Conservation (phyloP, 2,888 invertebrate species). For the Sesia apiformis region DNA sequence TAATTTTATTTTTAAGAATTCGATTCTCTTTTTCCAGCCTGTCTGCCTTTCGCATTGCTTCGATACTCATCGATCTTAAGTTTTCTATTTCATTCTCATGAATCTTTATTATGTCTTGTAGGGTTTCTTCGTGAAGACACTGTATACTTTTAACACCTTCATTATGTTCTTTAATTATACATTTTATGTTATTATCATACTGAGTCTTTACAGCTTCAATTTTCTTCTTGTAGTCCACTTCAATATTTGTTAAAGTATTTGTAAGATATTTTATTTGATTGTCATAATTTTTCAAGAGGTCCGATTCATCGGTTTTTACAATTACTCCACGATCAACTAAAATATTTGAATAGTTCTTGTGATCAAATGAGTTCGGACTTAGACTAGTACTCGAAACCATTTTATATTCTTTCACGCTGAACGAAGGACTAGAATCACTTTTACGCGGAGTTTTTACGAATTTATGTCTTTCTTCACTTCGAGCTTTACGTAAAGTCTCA, state of each 20-base stretch:
- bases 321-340: slow-evolving; percentile 5
- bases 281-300: slow-evolving; percentile 36
- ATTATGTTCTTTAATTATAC: slow-evolving; percentile 67
- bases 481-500: slow-evolving; percentile 20
- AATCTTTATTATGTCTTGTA: slow-evolving; percentile 56
- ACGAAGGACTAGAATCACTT: slow-evolving; percentile 14
- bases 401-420: background rate
- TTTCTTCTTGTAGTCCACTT: slow-evolving; percentile 53
- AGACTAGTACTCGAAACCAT: slow-evolving; percentile 7
- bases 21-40: slow-evolving; percentile 53
- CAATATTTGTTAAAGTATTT: slow-evolving; percentile 38
- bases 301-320: slow-evolving; percentile 19
- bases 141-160: slow-evolving; percentile 72
- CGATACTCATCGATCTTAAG: slow-evolving; percentile 57
- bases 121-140: slow-evolving; percentile 64
- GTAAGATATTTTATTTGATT: slow-evolving; percentile 37
- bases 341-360: slow-evolving; percentile 8
- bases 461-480: slow-evolving; percentile 28
- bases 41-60: slow-evolving; percentile 57
- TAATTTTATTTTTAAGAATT: slow-evolving; percentile 31
- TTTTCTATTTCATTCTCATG: slow-evolving; percentile 71
- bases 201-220: slow-evolving; percentile 64
- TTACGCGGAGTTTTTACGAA: slow-evolving; percentile 8
- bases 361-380: slow-evolving; percentile 15
- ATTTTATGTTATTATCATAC: slow-evolving; percentile 69